Evolutionary conservation across 1,140 invertebrate species (phyloP).

Genomic region (Diprion similis): DNA sequence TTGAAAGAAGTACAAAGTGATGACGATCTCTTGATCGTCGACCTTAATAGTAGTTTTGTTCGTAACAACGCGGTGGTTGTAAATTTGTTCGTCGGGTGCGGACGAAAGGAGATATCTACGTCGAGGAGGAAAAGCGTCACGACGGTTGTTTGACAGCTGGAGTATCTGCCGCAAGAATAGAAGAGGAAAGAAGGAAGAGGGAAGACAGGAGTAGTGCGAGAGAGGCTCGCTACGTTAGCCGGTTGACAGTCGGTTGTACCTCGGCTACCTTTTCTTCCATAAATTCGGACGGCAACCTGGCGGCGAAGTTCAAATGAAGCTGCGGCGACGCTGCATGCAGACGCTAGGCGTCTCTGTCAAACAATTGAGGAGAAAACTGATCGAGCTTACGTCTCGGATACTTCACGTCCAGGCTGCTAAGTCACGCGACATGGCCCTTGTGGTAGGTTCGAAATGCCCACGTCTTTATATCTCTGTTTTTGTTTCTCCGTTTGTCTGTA

Average conservation of each 20-base stretch:
- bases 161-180: background rate
- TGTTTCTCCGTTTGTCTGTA: too few relatives aligned
- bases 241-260: slow-evolving; percentile 44
- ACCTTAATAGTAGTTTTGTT: too few relatives aligned
- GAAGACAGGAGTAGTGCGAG: slow-evolving; percentile 18
- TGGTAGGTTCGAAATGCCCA: slow-evolving; percentile 44
- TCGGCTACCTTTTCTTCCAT: slow-evolving; percentile 17
- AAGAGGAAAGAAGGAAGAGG: slow-evolving; percentile 12
- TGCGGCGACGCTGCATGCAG: slow-evolving; percentile 59
- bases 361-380: slow-evolving; percentile 56
- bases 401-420: slow-evolving; percentile 55
- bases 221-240: slow-evolving; percentile 8
- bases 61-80: too few relatives aligned
- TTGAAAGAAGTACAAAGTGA: too few relatives aligned
- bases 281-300: slow-evolving; percentile 50
- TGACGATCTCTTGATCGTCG: too few relatives aligned
- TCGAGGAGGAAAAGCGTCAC: slow-evolving; percentile 18
- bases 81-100: background rate
- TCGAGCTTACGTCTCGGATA: slow-evolving; percentile 54
- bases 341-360: slow-evolving; percentile 60
- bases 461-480: too few relatives aligned
- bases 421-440: slow-evolving; percentile 56
- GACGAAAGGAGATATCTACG: slow-evolving; percentile 9
- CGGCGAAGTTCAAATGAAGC: slow-evolving; percentile 59
- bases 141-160: background rate